Evolutionary conservation across 2,113 vertebrate species (phyloP).

Genomic region (Stegostoma tigrinum): DNA sequence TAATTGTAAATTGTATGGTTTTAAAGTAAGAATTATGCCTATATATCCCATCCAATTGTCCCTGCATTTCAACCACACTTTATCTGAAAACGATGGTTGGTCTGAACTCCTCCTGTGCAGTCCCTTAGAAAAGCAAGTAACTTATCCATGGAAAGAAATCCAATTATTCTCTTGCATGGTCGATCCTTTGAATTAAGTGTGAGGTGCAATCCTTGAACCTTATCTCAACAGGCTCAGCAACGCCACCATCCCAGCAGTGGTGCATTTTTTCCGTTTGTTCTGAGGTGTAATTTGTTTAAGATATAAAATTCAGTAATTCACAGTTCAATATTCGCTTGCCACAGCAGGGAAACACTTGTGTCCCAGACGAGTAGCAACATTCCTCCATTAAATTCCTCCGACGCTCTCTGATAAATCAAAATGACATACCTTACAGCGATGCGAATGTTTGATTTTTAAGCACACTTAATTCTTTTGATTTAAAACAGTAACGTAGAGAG

Average conservation of each 20-base stretch:
- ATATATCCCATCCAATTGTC: not conserved
- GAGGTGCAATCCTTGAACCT: not conserved
- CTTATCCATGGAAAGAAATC: not conserved
- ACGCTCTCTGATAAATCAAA: not conserved
- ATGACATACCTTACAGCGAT: not conserved
- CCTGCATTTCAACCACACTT: not conserved
- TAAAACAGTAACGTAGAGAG: not conserved
- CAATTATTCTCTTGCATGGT: not conserved
- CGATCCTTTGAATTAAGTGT: no score
- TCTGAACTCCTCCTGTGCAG: not conserved
- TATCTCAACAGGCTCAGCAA: not conserved
- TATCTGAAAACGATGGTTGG: not conserved
- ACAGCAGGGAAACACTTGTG: not conserved
- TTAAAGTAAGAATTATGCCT: not conserved
- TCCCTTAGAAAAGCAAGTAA: not conserved
- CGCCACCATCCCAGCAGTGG: not conserved
- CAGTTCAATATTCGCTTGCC: not conserved
- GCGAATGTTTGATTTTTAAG: not conserved
- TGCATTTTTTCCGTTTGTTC: not conserved
- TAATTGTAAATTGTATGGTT: not conserved
- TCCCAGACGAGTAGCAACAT: not conserved
- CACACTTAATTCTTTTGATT: not conserved
- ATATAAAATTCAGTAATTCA: conserved; percentile 1
- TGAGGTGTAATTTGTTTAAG: not conserved
- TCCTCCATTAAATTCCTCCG: not conserved